These are phyloP conservation scores for Sturmia bella DNA, from an alignment of 2,888 invertebrate genomes.

Conservation along the genomic window DNA sequence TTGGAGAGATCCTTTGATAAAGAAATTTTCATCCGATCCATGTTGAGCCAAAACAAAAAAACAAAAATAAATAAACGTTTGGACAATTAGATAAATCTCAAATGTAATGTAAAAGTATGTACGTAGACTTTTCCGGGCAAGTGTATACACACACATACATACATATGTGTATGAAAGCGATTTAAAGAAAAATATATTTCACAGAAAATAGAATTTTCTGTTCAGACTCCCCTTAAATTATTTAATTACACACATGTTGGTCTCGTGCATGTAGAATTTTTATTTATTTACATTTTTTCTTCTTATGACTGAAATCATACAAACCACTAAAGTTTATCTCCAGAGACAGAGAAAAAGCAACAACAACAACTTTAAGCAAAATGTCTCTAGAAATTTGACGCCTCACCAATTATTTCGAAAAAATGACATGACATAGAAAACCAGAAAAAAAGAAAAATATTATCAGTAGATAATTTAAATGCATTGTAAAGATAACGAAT, in stretches of 20 bases:
- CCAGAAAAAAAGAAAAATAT: neutral
- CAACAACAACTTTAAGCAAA: neutral
- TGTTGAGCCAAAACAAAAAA: too few relatives aligned
- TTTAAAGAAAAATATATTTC: slow-evolving; percentile 10
- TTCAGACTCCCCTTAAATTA: slow-evolving; percentile 32
- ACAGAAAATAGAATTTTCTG: neutral
- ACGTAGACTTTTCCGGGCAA: too few relatives aligned
- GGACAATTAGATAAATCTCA: too few relatives aligned
- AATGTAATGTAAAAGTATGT: too few relatives aligned
- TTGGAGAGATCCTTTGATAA: too few relatives aligned
- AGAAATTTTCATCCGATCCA: too few relatives aligned
- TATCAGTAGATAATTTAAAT: slow-evolving; percentile 20
- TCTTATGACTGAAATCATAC: slow-evolving; percentile 4
- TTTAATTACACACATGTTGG: neutral
- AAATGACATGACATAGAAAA: slow-evolving; percentile 14
- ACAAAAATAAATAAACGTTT: too few relatives aligned
- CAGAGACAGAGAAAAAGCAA: neutral
- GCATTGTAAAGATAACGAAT: neutral
- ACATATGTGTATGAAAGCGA: neutral
- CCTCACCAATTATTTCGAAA: slow-evolving; percentile 17
- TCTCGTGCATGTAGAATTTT: too few relatives aligned
- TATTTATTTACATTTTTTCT: neutral
- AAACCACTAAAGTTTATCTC: slow-evolving; percentile 3
- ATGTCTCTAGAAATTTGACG: slow-evolving; percentile 23
- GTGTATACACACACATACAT: neutral